phyloP scores from a whole-genome alignment of 2,113 vertebrate genomes.

The Lichenostomus cassidix region DNA sequence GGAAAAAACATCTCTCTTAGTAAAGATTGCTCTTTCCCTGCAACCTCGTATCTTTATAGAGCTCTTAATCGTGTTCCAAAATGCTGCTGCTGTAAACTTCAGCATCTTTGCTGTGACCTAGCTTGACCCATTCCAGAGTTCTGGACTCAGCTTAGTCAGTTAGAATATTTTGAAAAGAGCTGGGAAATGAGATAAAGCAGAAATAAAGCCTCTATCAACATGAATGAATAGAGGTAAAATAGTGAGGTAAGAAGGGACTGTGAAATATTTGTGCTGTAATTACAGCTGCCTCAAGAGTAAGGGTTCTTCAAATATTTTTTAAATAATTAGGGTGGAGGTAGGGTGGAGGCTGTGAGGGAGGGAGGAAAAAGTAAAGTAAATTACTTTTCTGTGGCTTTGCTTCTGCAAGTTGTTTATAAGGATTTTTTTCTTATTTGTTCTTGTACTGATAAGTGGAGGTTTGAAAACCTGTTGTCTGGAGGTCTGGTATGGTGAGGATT shows the following conservation, averaged over 20 bases:
- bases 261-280: conserved; percentile 4
- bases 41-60: background rate
- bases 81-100: background rate
- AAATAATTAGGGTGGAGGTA: background rate
- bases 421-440: background rate
- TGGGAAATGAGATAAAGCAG: background rate
- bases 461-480: background rate
- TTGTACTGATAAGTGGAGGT: background rate
- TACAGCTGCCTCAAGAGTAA: background rate
- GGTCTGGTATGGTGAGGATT: background rate
- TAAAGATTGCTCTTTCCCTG: background rate
- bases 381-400: background rate
- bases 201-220: background rate
- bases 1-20: background rate
- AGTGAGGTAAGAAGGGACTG: background rate
- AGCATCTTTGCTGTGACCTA: background rate
- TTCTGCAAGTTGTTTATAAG: background rate
- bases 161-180: background rate
- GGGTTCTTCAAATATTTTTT: conserved; percentile 11
- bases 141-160: background rate
- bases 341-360: background rate
- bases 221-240: background rate
- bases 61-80: background rate
- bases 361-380: background rate
- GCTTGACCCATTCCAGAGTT: background rate